phyloP scores from a whole-genome alignment of 2,888 invertebrate genomes.

The Hipparchia semele region DNA sequence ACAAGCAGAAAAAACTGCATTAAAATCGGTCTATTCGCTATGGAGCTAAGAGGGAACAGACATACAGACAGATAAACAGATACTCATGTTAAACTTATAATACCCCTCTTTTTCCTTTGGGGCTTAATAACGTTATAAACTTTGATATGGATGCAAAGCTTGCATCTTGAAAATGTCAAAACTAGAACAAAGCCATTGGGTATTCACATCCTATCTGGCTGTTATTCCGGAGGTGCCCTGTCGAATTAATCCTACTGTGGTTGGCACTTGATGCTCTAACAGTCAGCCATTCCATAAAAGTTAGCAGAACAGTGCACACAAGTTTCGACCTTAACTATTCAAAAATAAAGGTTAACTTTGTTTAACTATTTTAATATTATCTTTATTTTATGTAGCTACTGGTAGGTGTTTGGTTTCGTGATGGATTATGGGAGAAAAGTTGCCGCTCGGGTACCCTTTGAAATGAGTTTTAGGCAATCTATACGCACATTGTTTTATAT shows the following conservation, averaged over 20 bases:
- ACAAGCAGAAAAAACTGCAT: no score
- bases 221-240: constrained; percentile 14
- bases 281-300: constrained; percentile 23
- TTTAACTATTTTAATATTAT: constrained; percentile 1
- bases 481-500: constrained; percentile 1
- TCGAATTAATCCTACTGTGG: constrained; percentile 20
- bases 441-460: constrained; percentile 28
- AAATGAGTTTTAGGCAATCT: constrained; percentile 35
- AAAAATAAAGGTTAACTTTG: constrained; percentile 15
- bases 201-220: constrained; percentile 9
- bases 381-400: constrained; percentile 23
- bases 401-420: constrained; percentile 26
- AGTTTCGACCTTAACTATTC: background rate
- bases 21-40: no score
- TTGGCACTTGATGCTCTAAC: constrained; percentile 24
- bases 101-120: no score
- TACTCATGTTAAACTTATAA: no score
- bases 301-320: background rate
- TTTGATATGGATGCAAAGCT: background rate
- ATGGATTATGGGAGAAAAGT: constrained; percentile 34
- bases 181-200: background rate
- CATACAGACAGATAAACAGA: no score
- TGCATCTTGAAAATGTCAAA: background rate
- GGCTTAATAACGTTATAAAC: background rate
- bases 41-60: no score